Percentiles rank a stretch among this genome's conserved stretches.
Evolutionary conservation across 2,888 invertebrate species (phyloP).

Genomic region (Trichopoda pennipes): DNA sequence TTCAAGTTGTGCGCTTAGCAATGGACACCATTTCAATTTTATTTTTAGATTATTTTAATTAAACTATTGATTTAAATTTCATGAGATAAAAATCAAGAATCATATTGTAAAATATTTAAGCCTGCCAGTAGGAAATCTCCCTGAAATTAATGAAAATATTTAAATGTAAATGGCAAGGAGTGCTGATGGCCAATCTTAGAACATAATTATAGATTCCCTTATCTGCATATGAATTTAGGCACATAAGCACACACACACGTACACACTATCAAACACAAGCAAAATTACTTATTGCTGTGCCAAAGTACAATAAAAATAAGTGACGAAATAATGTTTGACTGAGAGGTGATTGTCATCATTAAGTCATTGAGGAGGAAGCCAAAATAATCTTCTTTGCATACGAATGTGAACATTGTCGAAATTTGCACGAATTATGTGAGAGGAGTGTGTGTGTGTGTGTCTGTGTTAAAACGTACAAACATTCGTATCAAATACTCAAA

Average conservation of each 20-base stretch:
- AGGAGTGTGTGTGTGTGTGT: constrained; percentile 11
- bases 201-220: constrained; percentile 10
- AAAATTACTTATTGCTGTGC: neutral
- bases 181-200: constrained; percentile 29
- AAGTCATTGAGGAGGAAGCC: constrained; percentile 35
- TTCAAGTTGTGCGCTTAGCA: no score
- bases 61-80: no score
- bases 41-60: no score
- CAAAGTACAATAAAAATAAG: constrained; percentile 7
- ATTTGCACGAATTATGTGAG: constrained; percentile 35
- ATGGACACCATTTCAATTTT: no score
- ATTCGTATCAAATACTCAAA: neutral
- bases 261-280: neutral
- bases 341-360: constrained; percentile 48
- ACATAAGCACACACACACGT: neutral
- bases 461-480: constrained; percentile 31
- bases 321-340: constrained; percentile 12
- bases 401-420: constrained; percentile 15
- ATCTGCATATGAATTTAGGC: no score
- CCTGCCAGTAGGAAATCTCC: neutral
- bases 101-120: neutral
- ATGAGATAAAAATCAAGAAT: no score
- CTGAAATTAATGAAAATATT: neutral
- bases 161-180: constrained; percentile 5
- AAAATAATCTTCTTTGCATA: constrained; percentile 35